Evolutionary conservation across 2,797 vertebrate genomes (phyloP), one percentile per base, ranked within the genome.

Genomic region (Microchirus variegatus): DNA sequence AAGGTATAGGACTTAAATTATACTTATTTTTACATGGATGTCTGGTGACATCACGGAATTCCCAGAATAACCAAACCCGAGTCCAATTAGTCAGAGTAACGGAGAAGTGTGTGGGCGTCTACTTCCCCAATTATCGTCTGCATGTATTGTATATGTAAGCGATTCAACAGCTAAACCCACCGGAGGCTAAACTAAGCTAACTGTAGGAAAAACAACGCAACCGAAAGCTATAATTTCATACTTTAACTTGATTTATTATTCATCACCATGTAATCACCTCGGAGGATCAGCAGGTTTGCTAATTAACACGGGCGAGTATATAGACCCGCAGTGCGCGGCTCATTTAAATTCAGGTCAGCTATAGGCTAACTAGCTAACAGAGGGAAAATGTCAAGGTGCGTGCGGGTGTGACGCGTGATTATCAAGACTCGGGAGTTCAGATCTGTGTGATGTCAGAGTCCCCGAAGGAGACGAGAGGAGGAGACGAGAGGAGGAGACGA

Each of bases 321-420:
- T 14, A 14, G 52, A 38, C 36, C 55, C 38, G 52, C 38, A 38
- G 26, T 10, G 17, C 36, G 14, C 0, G 12, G 22, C 42, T 42
- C 38, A 66, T 68, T 53, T 47, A 10, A 57, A 78, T 72, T 74
- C 53, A 43, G 4, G 45, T 55, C 56, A 73, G 38, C 53, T n/a
- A n/a, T 11, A 45, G 40, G 52, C 47, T 56, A 64, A 61, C 47
- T 2, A 36, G 42, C 41, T 48, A 70, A 58, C n/a, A 12, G 4
- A 45, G 9, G 37, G 53, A 38, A 65, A 61, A 56, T 13, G 62
- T 63, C 53, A 60, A 31, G 10, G 15, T 53, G 13, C 13, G 7
- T 36, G 8, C 36, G 14, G 18, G 38, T 7, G 15, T 55, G 64
- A 45, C 0, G 50, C 16, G 62, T 50, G 57, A 63, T 70, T 59